phyloP scores from a whole-genome alignment of 2,797 vertebrate species.

The Numenius phaeopus region DNA sequence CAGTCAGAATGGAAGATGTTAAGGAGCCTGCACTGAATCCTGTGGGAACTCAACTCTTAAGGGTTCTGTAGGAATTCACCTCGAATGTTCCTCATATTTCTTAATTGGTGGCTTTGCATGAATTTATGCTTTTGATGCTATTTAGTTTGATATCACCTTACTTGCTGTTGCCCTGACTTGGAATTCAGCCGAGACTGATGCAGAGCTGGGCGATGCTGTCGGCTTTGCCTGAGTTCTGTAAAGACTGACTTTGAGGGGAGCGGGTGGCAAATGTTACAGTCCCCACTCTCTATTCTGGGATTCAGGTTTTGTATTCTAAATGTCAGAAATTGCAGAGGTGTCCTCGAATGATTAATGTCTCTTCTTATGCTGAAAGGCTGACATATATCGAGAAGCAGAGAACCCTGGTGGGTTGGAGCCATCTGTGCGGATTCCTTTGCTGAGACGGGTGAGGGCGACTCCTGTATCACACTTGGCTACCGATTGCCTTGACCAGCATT shows the following conservation, averaged over 20 bases:
- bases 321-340: not conserved
- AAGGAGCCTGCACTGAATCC: not conserved
- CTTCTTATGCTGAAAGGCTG: not conserved
- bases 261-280: not conserved
- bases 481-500: not conserved
- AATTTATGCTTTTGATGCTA: not conserved
- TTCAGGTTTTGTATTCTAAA: not conserved
- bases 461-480: not conserved
- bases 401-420: not conserved
- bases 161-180: not conserved
- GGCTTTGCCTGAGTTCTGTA: not conserved
- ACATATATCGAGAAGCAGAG: not conserved
- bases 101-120: not conserved
- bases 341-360: not conserved
- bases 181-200: not conserved
- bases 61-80: not conserved
- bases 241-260: not conserved
- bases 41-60: not conserved
- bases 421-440: not conserved
- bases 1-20: not conserved
- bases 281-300: not conserved
- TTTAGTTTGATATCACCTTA: not conserved
- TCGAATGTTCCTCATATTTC: not conserved
- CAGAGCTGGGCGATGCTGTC: not conserved
- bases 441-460: not conserved